phyloP scores from a whole-genome alignment of 2,113 vertebrate genomes.

The Tragulus kanchil region DNA sequence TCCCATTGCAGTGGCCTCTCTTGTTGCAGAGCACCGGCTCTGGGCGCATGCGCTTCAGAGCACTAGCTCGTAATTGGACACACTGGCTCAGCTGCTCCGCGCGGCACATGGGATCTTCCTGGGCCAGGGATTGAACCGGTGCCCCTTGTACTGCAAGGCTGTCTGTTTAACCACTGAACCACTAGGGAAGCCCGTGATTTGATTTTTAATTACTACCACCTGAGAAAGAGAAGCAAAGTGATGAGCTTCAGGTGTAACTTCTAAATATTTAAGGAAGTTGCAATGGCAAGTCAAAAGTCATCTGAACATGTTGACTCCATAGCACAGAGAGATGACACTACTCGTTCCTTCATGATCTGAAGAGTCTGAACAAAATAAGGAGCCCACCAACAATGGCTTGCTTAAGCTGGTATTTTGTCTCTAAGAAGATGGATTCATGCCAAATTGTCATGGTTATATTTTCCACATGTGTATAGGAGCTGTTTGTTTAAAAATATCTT shows the following conservation, averaged over 20 bases:
- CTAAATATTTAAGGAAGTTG: background rate
- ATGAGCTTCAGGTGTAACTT: background rate
- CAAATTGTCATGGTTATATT: background rate
- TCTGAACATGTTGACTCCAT: background rate
- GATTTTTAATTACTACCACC: background rate
- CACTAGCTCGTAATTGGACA: too few species aligned
- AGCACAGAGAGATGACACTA: background rate
- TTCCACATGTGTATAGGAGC: background rate
- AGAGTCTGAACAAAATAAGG: background rate
- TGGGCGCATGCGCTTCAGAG: too few species aligned
- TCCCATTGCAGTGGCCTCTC: too few species aligned
- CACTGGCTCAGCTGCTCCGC: too few species aligned
- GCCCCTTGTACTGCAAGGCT: too few species aligned
- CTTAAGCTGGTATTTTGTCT: background rate
- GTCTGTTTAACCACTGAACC: too few species aligned
- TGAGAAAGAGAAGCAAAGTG: background rate
- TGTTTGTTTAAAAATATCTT: background rate
- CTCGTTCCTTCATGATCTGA: background rate
- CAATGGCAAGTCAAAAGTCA: background rate
- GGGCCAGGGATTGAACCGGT: too few species aligned
- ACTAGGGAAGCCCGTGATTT: background rate
- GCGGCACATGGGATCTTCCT: too few species aligned
- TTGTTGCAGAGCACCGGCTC: too few species aligned
- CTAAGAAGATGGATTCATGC: background rate
- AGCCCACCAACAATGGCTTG: background rate